Conservation (phyloP, 2,113 vertebrate species). For the Phasianus colchicus region DNA sequence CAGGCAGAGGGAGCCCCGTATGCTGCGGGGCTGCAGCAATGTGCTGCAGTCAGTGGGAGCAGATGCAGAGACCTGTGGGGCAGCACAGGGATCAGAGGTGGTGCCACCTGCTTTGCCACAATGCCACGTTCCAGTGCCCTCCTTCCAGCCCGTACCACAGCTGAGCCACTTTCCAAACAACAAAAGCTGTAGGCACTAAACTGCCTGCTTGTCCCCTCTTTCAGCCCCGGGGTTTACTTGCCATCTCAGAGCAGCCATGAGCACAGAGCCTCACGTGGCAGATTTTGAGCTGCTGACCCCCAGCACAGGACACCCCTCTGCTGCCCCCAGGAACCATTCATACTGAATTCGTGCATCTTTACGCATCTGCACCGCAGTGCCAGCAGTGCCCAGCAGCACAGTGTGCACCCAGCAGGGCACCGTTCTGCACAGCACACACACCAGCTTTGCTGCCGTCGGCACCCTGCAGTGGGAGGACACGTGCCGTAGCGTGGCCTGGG, state of each 20-base stretch:
- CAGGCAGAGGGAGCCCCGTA: background rate
- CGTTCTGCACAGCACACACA: too few species aligned
- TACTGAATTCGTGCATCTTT: too few species aligned
- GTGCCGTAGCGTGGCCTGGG: too few species aligned
- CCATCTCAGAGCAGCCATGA: background rate
- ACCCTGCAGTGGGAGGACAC: too few species aligned
- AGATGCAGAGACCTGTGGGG: background rate
- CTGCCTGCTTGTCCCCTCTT: background rate
- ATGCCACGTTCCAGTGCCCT: background rate
- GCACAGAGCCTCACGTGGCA: background rate
- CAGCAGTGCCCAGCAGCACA: too few species aligned
- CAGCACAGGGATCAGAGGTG: background rate
- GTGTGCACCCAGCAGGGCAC: too few species aligned
- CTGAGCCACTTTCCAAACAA: background rate
- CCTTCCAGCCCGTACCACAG: background rate
- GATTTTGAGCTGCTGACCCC: background rate
- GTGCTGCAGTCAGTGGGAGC: background rate
- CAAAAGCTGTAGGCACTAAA: background rate
- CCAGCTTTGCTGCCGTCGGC: too few species aligned
- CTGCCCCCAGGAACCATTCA: background rate
- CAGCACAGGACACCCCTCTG: background rate
- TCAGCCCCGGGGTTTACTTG: background rate
- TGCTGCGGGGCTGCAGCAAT: background rate
- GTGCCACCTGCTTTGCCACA: background rate
- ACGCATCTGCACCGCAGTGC: too few species aligned